Percentiles rank a stretch among this genome's conserved stretches.
phyloP scores from a whole-genome alignment of 2,113 vertebrate species.

The Carassius auratus region DNA sequence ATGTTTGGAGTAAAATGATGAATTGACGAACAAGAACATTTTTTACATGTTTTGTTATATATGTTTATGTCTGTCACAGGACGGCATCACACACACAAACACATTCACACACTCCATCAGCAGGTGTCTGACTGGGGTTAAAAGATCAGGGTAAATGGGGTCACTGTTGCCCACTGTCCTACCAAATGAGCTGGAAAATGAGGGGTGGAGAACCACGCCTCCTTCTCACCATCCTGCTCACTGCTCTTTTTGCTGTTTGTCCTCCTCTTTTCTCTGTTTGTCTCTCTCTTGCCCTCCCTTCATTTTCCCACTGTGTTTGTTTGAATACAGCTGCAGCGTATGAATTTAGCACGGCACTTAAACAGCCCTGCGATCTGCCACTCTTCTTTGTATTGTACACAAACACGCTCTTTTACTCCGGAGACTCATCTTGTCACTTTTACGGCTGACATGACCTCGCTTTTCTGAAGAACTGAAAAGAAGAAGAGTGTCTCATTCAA shows the following conservation, averaged over 20 bases:
- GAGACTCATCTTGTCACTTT: conserved; percentile 48
- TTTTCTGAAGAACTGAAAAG: not conserved
- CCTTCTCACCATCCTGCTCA: conserved; percentile 59
- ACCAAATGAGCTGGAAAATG: conserved; percentile 82
- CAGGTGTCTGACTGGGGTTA: conserved; percentile 75
- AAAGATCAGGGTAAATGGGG: conserved; percentile 64
- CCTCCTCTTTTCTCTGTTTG: conserved; percentile 15
- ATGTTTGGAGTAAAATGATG: not conserved
- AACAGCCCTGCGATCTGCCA: conserved; percentile 72
- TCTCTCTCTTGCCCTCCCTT: conserved; percentile 41
- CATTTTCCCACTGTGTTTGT: conserved; percentile 51
- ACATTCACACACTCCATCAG: conserved; percentile 60
- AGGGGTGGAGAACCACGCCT: conserved; percentile 70
- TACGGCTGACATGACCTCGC: conserved; percentile 47
- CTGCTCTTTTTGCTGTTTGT: conserved; percentile 54
- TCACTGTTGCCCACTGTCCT: conserved; percentile 72
- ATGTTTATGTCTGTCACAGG: not conserved
- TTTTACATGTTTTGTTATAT: conserved; percentile 14
- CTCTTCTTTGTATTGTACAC: conserved; percentile 35
- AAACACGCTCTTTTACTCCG: conserved; percentile 48
- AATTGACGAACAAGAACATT: not conserved
- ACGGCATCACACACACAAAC: not conserved
- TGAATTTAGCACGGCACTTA: conserved; percentile 78
- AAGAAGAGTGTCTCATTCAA: conserved; percentile 63
- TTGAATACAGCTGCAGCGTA: conserved; percentile 79